These are phyloP conservation scores for Leuciscus waleckii DNA, from an alignment of 2,797 vertebrate species.

Conservation along the genomic window DNA sequence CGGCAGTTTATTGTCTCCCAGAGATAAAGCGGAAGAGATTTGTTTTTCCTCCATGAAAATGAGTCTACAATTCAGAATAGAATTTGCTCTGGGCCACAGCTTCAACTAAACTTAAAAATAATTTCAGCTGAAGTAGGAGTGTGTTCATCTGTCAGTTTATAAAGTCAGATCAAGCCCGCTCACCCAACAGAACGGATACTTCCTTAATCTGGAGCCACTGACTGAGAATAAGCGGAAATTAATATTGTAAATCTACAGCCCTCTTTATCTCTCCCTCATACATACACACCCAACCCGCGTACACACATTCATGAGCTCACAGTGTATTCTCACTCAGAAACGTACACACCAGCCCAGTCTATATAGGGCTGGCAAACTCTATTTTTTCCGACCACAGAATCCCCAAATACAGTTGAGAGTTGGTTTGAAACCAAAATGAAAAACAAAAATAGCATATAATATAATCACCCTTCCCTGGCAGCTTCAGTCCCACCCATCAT, in stretches of 20 bases:
- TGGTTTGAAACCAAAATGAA: slow-evolving; percentile 50
- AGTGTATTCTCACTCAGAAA: slow-evolving; percentile 26
- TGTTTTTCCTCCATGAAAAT: slow-evolving; percentile 58
- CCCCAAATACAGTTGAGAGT: slow-evolving; percentile 35
- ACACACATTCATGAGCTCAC: slow-evolving; percentile 22
- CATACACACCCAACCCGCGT: slow-evolving; percentile 16
- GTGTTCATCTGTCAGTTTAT: neutral
- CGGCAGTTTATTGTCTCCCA: slow-evolving; percentile 69
- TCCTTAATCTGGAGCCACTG: slow-evolving; percentile 29
- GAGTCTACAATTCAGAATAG: slow-evolving; percentile 27
- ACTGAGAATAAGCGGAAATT: slow-evolving; percentile 47
- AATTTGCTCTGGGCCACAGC: slow-evolving; percentile 4
- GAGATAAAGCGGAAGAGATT: slow-evolving; percentile 73
- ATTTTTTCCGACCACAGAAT: slow-evolving; percentile 52
- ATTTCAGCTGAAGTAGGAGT: slow-evolving; percentile 14
- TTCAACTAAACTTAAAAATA: neutral
- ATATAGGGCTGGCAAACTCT: slow-evolving; percentile 19
- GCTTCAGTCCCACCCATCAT: slow-evolving; percentile 58
- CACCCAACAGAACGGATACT: slow-evolving; percentile 6
- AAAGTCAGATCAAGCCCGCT: slow-evolving; percentile 16
- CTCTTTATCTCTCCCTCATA: slow-evolving; percentile 20
- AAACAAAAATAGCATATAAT: slow-evolving; percentile 44
- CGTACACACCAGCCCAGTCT: slow-evolving; percentile 17
- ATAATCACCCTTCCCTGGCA: slow-evolving; percentile 46
- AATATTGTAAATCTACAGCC: slow-evolving; percentile 33